phyloP scores from a whole-genome alignment of 2,113 vertebrate species.

The Etheostoma cragini region DNA sequence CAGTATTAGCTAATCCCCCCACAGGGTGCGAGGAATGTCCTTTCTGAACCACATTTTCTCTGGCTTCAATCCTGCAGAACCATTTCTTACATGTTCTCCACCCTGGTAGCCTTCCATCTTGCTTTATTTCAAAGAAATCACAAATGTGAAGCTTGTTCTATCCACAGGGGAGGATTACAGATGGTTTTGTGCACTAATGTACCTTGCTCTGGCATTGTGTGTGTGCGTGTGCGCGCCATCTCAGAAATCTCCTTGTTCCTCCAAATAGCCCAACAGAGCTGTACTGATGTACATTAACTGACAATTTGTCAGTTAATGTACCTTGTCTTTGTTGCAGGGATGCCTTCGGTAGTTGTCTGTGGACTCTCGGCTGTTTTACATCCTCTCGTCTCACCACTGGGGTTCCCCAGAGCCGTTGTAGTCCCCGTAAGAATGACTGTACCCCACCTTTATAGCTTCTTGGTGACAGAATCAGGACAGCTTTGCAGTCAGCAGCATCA shows the following conservation, averaged over 20 bases:
- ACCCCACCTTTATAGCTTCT: constrained; percentile 59
- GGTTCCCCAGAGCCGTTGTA: constrained; percentile 39
- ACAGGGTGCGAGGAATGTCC: constrained; percentile 34
- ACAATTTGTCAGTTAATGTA: constrained; percentile 60
- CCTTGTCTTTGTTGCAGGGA: constrained; percentile 29
- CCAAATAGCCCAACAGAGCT: constrained; percentile 32
- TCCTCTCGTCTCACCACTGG: constrained; percentile 26
- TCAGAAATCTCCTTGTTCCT: constrained; percentile 16
- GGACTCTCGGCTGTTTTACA: constrained; percentile 42
- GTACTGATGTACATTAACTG: constrained; percentile 49
- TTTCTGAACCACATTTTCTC: constrained; percentile 39
- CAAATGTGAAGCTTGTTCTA: constrained; percentile 35
- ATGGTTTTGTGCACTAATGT: constrained; percentile 33
- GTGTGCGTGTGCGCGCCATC: constrained; percentile 1
- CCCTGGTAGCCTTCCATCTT: constrained; percentile 29
- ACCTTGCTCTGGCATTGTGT: constrained; percentile 31
- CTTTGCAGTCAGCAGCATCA: constrained; percentile 57
- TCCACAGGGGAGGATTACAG: constrained; percentile 53
- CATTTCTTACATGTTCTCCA: constrained; percentile 34
- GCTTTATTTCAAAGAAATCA: constrained; percentile 34
- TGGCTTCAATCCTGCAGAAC: constrained; percentile 45
- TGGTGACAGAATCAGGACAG: constrained; percentile 80
- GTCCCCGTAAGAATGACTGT: constrained; percentile 34
- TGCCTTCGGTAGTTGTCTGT: constrained; percentile 27
- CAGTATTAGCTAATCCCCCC: constrained; percentile 43